Evolutionary conservation across 2,888 invertebrate species (phyloP).

Genomic region (Itoplectis maculator): DNA sequence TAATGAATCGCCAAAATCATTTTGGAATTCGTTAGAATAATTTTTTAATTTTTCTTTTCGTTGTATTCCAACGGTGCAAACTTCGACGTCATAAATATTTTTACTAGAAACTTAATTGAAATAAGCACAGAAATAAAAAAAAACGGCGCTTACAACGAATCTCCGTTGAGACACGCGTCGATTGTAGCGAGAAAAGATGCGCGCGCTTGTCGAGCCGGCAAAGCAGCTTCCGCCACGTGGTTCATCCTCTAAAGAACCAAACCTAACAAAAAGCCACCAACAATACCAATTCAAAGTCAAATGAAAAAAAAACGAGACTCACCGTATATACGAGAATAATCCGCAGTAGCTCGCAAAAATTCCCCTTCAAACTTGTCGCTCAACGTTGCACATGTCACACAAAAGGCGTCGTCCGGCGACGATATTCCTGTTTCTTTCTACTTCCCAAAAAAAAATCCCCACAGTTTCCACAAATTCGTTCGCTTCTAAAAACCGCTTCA

Average conservation of each 20-base stretch:
- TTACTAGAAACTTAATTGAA: too few species aligned
- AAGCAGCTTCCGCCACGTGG: background rate
- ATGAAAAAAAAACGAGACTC: slow-evolving; percentile 72
- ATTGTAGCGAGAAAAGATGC: slow-evolving; percentile 7
- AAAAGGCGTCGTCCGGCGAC: slow-evolving; percentile 60
- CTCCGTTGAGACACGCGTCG: slow-evolving; percentile 11
- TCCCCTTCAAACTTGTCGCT: slow-evolving; percentile 71
- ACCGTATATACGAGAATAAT: slow-evolving; percentile 82
- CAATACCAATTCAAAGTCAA: slow-evolving; percentile 12
- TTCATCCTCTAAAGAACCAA: slow-evolving; percentile 22
- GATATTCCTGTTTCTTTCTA: background rate
- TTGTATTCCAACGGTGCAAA: too few species aligned
- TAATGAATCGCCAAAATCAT: too few species aligned
- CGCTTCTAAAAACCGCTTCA: too few species aligned
- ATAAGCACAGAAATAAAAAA: too few species aligned
- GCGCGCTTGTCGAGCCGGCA: background rate
- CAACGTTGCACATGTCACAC: slow-evolving; percentile 77
- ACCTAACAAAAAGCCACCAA: background rate
- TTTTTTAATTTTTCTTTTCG: too few species aligned
- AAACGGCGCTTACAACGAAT: background rate
- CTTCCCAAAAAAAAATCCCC: background rate
- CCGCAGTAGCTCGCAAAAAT: slow-evolving; percentile 76
- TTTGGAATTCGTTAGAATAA: too few species aligned
- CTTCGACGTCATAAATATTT: too few species aligned
- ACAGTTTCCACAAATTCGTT: background rate